These are phyloP conservation scores for Palythoa grandiflora DNA, from an alignment of 92 coral and sea anemone genomes.

Conservation along the genomic window DNA sequence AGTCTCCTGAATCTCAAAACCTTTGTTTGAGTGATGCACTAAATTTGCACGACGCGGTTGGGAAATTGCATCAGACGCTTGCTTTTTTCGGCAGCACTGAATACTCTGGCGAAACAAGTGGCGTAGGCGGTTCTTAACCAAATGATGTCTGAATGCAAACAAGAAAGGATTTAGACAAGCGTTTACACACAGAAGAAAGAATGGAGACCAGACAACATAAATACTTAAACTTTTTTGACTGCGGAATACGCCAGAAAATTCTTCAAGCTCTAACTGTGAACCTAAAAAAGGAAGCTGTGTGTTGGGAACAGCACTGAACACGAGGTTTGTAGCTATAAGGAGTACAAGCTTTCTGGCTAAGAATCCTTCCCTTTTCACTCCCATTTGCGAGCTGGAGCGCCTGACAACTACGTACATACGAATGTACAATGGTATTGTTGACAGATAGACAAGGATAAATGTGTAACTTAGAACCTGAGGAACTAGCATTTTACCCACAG, in stretches of 20 bases:
- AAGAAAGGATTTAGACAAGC: slow-evolving; percentile 14
- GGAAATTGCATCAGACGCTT: background rate
- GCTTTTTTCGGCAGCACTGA: background rate
- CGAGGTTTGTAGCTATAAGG: slow-evolving; percentile 12
- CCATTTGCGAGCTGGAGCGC: slow-evolving; percentile 8
- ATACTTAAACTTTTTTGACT: background rate
- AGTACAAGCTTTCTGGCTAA: slow-evolving; percentile 12
- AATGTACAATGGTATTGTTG: slow-evolving; percentile 13
- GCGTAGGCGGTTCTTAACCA: slow-evolving; percentile 1
- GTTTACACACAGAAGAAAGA: slow-evolving; percentile 11
- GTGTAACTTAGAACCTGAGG: background rate
- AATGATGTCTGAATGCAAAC: slow-evolving; percentile 43
- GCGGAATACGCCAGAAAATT: background rate
- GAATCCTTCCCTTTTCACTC: slow-evolving; percentile 15
- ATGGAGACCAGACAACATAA: slow-evolving; percentile 12
- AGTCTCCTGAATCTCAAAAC: background rate
- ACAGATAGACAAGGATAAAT: slow-evolving; percentile 2
- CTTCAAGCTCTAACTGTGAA: background rate
- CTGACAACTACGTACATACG: slow-evolving; percentile 30
- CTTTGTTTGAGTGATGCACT: background rate
- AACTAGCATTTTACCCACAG: background rate
- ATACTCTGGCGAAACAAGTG: background rate
- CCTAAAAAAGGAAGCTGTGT: slow-evolving; percentile 35
- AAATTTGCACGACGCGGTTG: background rate
- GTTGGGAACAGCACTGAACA: background rate